These are phyloP conservation scores for Daphoenositta chrysoptera DNA, from an alignment of 2,113 vertebrate species.

Conservation along the genomic window DNA sequence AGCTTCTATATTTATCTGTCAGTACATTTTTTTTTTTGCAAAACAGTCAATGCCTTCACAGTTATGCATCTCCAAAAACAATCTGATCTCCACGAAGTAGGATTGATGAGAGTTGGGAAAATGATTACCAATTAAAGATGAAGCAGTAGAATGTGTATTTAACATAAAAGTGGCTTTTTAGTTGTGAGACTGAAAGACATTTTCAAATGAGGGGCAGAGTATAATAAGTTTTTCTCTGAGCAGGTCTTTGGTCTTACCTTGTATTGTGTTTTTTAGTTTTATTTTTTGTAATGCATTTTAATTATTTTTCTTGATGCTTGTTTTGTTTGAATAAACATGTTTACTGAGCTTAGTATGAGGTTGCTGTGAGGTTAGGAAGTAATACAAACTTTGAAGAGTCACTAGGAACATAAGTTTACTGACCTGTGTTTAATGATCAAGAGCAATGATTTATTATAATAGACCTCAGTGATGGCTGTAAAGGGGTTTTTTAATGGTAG, in stretches of 20 bases:
- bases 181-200: neutral
- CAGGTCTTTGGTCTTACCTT: neutral
- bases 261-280: neutral
- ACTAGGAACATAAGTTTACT: conserved; percentile 8
- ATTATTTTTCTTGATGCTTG: neutral
- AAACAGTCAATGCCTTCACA: neutral
- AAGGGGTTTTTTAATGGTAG: neutral
- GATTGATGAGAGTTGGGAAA: neutral
- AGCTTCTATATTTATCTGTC: neutral
- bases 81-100: neutral
- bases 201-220: neutral
- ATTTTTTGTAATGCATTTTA: neutral
- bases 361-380: neutral
- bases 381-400: neutral
- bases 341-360: neutral
- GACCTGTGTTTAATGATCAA: conserved; percentile 55
- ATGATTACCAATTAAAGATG: neutral
- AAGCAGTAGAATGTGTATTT: neutral
- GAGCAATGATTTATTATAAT: conserved; percentile 49
- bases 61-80: neutral
- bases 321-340: neutral
- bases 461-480: neutral
- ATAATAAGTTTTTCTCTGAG: neutral
- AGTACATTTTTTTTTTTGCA: neutral
- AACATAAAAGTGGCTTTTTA: neutral